Percentiles rank a stretch among this genome's conserved stretches.
Conservation (phyloP, 1,140 invertebrate genomes). For the Drosophila sp. region DNA sequence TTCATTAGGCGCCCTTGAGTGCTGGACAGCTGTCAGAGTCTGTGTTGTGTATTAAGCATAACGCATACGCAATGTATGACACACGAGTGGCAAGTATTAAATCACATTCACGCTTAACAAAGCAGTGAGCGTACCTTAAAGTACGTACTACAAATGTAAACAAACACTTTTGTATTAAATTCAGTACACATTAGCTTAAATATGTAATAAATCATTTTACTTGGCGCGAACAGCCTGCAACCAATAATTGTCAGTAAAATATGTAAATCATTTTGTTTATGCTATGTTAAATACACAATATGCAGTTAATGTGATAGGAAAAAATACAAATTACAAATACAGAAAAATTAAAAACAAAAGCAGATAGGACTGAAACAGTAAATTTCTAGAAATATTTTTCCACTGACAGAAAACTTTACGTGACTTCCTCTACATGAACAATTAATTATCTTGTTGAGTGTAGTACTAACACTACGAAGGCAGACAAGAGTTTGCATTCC, state of each 20-base stretch:
- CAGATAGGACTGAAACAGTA: background rate
- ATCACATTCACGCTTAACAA: background rate
- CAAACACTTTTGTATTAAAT: background rate
- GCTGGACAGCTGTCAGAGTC: background rate
- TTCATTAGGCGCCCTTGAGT: constrained; percentile 16
- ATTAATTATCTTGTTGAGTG: constrained; percentile 8
- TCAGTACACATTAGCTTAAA: background rate
- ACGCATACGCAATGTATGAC: background rate
- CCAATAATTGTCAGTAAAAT: too few species aligned
- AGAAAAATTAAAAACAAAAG: too few species aligned
- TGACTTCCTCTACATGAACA: background rate
- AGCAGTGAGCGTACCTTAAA: background rate
- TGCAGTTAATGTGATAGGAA: too few species aligned
- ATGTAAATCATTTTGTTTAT: too few species aligned
- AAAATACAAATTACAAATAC: too few species aligned
- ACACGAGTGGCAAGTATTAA: background rate
- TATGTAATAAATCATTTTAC: background rate
- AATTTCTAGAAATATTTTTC: background rate
- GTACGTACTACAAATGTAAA: background rate
- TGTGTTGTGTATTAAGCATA: background rate
- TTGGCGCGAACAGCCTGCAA: too few species aligned
- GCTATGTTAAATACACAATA: too few species aligned
- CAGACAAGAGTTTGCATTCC: constrained; percentile 9
- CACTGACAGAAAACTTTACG: background rate
- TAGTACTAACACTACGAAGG: background rate